A percentile compares a stretch with the other conserved stretches of the same genome.
phyloP scores from a whole-genome alignment of 2,113 vertebrate species.

The Coracopsis vasa region DNA sequence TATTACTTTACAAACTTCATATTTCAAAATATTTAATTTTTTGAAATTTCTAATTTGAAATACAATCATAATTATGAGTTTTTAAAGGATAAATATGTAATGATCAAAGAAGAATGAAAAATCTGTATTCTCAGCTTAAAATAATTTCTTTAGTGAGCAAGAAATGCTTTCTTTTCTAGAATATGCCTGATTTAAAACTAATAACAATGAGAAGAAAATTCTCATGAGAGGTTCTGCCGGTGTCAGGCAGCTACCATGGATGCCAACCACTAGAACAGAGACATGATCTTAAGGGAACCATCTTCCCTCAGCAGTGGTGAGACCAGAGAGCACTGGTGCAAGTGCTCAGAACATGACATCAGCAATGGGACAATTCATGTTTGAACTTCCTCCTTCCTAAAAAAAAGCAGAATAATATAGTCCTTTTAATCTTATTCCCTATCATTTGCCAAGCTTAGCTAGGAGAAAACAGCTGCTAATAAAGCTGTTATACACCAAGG shows the following conservation, averaged over 20 bases:
- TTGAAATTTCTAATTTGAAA: not conserved
- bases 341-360: not conserved
- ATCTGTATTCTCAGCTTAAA: not conserved
- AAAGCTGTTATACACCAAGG: slow-evolving; percentile 20
- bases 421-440: not conserved
- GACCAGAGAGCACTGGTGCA: not conserved
- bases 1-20: not conserved
- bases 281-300: not conserved
- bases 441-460: not conserved
- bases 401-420: not conserved
- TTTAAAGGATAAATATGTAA: not conserved
- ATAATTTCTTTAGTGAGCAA: not conserved
- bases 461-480: slow-evolving; percentile 24
- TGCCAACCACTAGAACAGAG: not conserved
- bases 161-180: not conserved
- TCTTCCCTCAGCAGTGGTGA: not conserved
- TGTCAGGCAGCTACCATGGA: not conserved
- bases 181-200: not conserved
- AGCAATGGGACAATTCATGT: not conserved
- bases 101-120: not conserved
- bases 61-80: not conserved
- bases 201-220: not conserved
- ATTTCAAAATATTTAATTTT: not conserved
- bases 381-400: not conserved
- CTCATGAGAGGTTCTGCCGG: not conserved